Percentiles rank a stretch among this genome's conserved stretches.
These are phyloP conservation scores for Ochropacha duplaris DNA, from an alignment of 2,888 invertebrate genomes.

Conservation along the genomic window DNA sequence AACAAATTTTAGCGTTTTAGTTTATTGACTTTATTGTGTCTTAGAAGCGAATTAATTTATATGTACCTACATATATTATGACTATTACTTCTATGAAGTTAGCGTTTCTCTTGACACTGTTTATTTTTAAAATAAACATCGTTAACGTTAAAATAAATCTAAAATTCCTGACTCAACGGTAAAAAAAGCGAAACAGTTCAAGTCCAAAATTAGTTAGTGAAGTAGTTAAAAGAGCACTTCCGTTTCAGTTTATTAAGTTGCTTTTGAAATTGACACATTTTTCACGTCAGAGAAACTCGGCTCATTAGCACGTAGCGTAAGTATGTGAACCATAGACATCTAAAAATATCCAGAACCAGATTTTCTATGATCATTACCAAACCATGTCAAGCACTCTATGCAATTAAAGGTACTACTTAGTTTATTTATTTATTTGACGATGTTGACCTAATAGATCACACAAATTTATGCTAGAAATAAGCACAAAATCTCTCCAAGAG, in stretches of 20 bases:
- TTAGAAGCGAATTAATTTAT: too few relatives aligned
- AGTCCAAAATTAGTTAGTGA: background rate
- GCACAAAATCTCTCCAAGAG: too few relatives aligned
- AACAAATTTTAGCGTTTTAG: too few relatives aligned
- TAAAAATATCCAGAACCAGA: background rate
- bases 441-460: too few relatives aligned
- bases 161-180: background rate
- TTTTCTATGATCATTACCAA: too few relatives aligned
- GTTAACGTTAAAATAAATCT: background rate
- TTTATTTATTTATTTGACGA: too few relatives aligned
- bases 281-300: background rate
- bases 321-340: background rate
- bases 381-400: too few relatives aligned
- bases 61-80: too few relatives aligned
- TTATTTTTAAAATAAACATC: background rate
- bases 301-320: background rate
- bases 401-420: too few relatives aligned
- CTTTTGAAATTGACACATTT: background rate
- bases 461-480: too few relatives aligned
- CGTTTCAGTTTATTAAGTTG: background rate
- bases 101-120: background rate
- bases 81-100: background rate
- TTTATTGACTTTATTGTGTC: too few relatives aligned
- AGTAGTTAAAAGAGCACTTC: background rate
- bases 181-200: background rate